Percentiles rank a stretch among this genome's conserved stretches.
phyloP scores from a whole-genome alignment of 2,113 vertebrate genomes.

The Varanus salvator region DNA sequence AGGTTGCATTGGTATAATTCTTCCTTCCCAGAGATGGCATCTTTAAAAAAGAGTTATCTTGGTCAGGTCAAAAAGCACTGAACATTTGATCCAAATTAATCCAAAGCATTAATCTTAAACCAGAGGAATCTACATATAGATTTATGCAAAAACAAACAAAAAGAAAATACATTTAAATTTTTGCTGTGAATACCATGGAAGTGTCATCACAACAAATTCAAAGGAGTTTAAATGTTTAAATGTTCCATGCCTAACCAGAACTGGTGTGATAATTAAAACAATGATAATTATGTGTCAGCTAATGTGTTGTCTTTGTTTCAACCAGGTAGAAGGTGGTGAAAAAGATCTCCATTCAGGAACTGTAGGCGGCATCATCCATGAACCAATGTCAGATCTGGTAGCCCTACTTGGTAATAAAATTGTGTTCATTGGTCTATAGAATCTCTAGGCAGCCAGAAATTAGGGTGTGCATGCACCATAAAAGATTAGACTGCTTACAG shows the following conservation, averaged over 20 bases:
- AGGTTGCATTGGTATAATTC: neutral
- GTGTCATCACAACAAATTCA: neutral
- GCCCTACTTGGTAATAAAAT: constrained; percentile 78
- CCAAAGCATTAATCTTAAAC: neutral
- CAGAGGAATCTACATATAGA: neutral
- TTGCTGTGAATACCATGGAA: neutral
- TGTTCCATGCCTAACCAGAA: neutral
- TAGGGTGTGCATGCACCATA: neutral
- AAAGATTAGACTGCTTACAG: neutral
- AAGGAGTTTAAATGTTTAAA: neutral
- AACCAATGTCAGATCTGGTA: constrained; percentile 80
- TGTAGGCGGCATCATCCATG: constrained; percentile 80
- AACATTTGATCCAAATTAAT: neutral
- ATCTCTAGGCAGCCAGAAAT: neutral
- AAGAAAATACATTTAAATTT: neutral
- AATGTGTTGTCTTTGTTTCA: constrained; percentile 12
- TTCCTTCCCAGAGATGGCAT: neutral
- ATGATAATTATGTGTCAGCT: neutral
- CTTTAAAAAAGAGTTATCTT: neutral
- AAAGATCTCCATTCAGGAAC: constrained; percentile 83
- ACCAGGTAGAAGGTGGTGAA: constrained; percentile 78
- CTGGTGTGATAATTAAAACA: neutral
- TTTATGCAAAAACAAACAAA: neutral
- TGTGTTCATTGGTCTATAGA: neutral
- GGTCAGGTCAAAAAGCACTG: neutral